phyloP scores from a whole-genome alignment of 1,140 invertebrate species.

The Hycleus phaleratus region DNA sequence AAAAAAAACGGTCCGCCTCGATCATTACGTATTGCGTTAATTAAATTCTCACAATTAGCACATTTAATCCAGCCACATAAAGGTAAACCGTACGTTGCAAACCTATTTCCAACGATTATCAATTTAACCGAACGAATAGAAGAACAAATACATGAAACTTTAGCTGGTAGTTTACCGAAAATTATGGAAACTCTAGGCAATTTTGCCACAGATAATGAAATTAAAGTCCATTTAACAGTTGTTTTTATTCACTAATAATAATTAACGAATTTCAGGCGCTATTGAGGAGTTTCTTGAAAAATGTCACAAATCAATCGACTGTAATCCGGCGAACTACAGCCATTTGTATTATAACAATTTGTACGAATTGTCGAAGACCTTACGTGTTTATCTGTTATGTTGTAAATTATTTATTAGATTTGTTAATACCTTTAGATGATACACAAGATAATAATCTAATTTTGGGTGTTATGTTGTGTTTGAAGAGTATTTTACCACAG shows the following conservation, averaged over 20 bases:
- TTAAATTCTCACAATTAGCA: conserved; percentile 66
- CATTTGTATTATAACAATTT: conserved; percentile 33
- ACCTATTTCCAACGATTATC: conserved; percentile 62
- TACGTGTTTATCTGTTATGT: conserved; percentile 33
- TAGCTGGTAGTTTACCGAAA: conserved; percentile 57
- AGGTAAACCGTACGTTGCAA: conserved; percentile 67
- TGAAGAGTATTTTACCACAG: conserved; percentile 54
- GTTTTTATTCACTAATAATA: background rate
- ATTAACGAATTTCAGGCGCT: conserved; percentile 25
- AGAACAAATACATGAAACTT: conserved; percentile 66
- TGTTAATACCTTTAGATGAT: conserved; percentile 42
- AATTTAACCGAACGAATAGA: conserved; percentile 60
- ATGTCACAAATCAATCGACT: conserved; percentile 33
- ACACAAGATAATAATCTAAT: conserved; percentile 44
- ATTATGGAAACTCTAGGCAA: conserved; percentile 62
- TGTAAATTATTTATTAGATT: conserved; percentile 35
- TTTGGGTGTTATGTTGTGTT: conserved; percentile 54
- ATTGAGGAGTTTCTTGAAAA: conserved; percentile 35
- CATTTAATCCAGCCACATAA: conserved; percentile 62
- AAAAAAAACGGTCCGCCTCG: conserved; percentile 66
- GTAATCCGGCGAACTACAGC: conserved; percentile 34
- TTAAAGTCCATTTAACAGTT: conserved; percentile 50
- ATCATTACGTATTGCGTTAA: conserved; percentile 62
- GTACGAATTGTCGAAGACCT: conserved; percentile 35
- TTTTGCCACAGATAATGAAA: conserved; percentile 68